Evolutionary conservation across 2,888 invertebrate species (phyloP).

Genomic region (Hofmannophila pseudospretella): DNA sequence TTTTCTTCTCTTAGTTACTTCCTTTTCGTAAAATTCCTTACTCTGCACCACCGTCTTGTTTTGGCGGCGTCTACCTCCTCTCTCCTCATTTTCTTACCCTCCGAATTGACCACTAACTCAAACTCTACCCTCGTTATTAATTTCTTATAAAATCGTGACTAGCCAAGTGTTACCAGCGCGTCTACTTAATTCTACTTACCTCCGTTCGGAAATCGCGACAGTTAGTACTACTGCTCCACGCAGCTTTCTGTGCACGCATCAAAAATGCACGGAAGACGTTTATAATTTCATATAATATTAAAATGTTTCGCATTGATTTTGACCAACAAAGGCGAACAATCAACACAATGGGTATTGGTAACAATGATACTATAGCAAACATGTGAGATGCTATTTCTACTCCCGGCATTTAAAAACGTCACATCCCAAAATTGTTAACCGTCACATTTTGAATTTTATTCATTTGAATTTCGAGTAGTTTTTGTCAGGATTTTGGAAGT

Average conservation of each 20-base stretch:
- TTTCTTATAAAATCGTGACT: too few relatives aligned
- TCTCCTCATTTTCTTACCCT: too few relatives aligned
- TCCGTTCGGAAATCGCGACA: too few relatives aligned
- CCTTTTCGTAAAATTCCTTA: too few relatives aligned
- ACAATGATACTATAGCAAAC: slow-evolving; percentile 76
- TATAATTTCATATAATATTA: slow-evolving; percentile 75
- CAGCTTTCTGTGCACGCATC: slow-evolving; percentile 16
- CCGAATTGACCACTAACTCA: too few relatives aligned
- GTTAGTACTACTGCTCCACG: slow-evolving; percentile 23
- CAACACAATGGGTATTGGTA: slow-evolving; percentile 69
- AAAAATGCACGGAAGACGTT: slow-evolving; percentile 66
- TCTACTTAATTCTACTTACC: too few relatives aligned
- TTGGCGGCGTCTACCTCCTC: too few relatives aligned
- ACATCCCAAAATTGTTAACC: slow-evolving; percentile 14
- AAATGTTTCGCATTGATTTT: slow-evolving; percentile 75
- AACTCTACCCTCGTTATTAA: too few relatives aligned
- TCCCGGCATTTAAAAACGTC: slow-evolving; percentile 22
- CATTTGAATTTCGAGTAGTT: slow-evolving; percentile 13
- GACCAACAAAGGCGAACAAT: slow-evolving; percentile 65
- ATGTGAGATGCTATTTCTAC: slow-evolving; percentile 58
- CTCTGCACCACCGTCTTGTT: too few relatives aligned
- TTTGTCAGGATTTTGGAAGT: slow-evolving; percentile 13
- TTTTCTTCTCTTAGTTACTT: too few relatives aligned
- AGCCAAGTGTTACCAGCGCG: too few relatives aligned
- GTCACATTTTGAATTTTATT: background rate